Base-by-base conservation (phyloP, 2,113 vertebrate species). In the Trochalopteron elliotii region DNA sequence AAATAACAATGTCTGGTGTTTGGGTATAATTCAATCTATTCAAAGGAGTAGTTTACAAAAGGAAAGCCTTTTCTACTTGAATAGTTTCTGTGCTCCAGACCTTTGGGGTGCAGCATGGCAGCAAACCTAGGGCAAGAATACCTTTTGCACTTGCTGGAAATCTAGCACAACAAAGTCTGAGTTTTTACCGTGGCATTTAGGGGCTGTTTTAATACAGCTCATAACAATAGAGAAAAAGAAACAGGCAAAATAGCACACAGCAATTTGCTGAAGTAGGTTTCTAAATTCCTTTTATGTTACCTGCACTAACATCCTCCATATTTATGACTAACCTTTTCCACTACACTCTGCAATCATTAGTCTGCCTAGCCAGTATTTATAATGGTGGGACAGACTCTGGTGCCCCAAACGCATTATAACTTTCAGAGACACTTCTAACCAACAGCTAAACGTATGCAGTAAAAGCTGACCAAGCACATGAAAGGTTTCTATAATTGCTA, bases 401-500 rank as follows among this genome's bases (percentile, higher is more conserved):
- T 89, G 60, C 52, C 81, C 64, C 76, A 71, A 83, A 70, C 0
- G 0, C 64, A 71, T 83, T 86, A 83, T 90, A 89, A 94, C 88
- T 92, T 94, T 90, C 39, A 65, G 76, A 88, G 82, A 59, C 79
- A 71, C 82, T 89, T 93, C 86, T 68, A 92, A 71, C 79, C 72
- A 87, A 67, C 64, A 94, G 56, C 52, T 78, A 88, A 95, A 92
- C 0, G 4, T 89, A 45, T 30, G 61, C 80, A 90, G 64, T 94
- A 93, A 96, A 92, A 96, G 83, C 83, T 96, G 94, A 96, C 93
- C 96, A 94, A 95, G 90, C 87, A 88, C 88, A 87, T 90, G 67
- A 95, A 95, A 95, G 90, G 83, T 92, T 96, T 93, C 88, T 89
- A 78, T 96, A 96, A 97, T 97, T 93, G 76, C 90, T 95, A 59